Evolutionary conservation across 2,888 invertebrate genomes (phyloP).

Genomic region (Hirtodrosophila confusa): DNA sequence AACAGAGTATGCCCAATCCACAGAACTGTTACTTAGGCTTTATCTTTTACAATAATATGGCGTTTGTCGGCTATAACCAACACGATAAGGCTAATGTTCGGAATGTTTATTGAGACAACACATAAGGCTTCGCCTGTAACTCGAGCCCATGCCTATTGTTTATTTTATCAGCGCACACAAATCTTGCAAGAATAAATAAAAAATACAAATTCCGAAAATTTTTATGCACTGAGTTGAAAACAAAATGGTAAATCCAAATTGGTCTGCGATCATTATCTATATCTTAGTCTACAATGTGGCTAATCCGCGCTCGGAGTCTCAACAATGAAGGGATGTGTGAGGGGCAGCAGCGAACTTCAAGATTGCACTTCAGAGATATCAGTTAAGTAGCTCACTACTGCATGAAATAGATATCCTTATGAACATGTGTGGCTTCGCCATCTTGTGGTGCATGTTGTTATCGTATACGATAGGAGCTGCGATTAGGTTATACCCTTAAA

Average conservation of each 20-base stretch:
- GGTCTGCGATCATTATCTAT: constrained; percentile 38
- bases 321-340: neutral
- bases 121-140: constrained; percentile 42
- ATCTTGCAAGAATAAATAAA: constrained; percentile 39
- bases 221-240: constrained; percentile 41
- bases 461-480: constrained; percentile 26
- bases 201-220: constrained; percentile 40
- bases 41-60: constrained; percentile 5
- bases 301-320: constrained; percentile 37
- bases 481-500: constrained; percentile 49
- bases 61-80: constrained; percentile 16
- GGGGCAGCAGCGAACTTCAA: constrained; percentile 28
- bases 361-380: constrained; percentile 64
- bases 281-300: constrained; percentile 11
- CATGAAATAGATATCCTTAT: constrained; percentile 7
- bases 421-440: constrained; percentile 3
- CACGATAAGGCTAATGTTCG: constrained; percentile 33
- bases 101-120: constrained; percentile 56
- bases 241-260: constrained; percentile 31
- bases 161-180: constrained; percentile 57
- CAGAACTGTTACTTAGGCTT: neutral
- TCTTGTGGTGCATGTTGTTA: constrained; percentile 7
- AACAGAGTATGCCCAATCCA: neutral
- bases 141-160: constrained; percentile 50
- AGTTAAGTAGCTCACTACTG: constrained; percentile 21